phyloP scores from a whole-genome alignment of 2,797 vertebrate species.

The Chrysocyon brachyurus region DNA sequence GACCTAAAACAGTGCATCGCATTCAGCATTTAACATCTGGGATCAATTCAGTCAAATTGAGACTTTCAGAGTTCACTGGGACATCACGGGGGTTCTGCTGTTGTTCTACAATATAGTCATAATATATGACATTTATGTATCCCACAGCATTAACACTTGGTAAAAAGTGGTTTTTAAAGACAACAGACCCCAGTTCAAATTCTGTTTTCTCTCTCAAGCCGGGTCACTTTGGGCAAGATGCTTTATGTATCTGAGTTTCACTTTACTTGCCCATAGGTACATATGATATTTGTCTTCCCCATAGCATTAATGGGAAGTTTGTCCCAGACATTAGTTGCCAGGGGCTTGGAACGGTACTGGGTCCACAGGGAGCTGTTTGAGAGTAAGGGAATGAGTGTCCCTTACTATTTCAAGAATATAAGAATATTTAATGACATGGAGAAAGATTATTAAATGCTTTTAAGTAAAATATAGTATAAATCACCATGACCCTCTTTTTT shows the following conservation, averaged over 20 bases:
- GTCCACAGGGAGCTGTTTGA: not conserved
- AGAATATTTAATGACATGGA: not conserved
- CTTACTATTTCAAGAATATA: not conserved
- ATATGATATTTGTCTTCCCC: not conserved
- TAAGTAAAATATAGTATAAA: slow-evolving; percentile 27
- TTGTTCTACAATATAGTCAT: not conserved
- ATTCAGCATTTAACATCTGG: slow-evolving; percentile 71
- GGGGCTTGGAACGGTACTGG: not conserved
- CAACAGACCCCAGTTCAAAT: not conserved
- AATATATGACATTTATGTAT: not conserved
- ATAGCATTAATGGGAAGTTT: not conserved
- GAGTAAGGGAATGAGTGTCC: not conserved
- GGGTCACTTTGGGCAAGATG: not conserved
- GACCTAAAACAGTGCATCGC: not conserved
- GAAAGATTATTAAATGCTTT: not conserved
- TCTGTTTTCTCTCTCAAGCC: not conserved
- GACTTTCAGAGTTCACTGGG: not conserved
- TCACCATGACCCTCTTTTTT: not conserved
- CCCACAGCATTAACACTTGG: not conserved
- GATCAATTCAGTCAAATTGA: slow-evolving; percentile 55
- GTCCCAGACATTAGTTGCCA: not conserved
- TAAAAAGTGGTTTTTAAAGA: not conserved
- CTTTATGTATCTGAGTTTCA: not conserved
- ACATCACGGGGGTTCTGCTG: not conserved
- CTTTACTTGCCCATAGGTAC: not conserved